A percentile compares a stretch with the other conserved stretches of the same genome.
These are phyloP conservation scores for Hipposideros larvatus DNA, from an alignment of 2,797 vertebrate species.

Conservation along the genomic window DNA sequence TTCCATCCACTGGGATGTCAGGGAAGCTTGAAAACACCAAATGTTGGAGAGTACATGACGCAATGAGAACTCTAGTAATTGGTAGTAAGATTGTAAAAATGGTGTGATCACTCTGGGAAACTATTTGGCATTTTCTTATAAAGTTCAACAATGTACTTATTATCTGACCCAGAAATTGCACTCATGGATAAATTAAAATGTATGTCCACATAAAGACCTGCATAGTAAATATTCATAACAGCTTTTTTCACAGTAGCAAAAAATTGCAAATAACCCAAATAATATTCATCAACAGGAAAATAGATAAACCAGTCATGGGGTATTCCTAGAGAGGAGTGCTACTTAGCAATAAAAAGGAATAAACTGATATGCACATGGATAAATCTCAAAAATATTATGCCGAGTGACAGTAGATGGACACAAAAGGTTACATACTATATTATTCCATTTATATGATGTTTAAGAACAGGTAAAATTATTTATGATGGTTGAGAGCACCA, in stretches of 20 bases:
- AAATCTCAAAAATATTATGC: not conserved
- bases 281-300: not conserved
- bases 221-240: not conserved
- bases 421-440: not conserved
- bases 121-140: not conserved
- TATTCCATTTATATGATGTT: not conserved
- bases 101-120: not conserved
- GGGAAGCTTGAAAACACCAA: not conserved
- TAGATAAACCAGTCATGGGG: not conserved
- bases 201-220: not conserved
- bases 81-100: not conserved
- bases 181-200: not conserved
- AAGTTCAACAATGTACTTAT: not conserved
- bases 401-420: not conserved
- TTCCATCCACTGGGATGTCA: not conserved
- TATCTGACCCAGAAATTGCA: not conserved
- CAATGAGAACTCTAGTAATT: not conserved
- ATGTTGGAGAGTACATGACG: not conserved
- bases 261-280: not conserved
- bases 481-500: not conserved
- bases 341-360: not conserved
- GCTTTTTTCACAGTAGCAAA: not conserved
- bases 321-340: not conserved
- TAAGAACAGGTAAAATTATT: not conserved
- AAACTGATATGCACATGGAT: not conserved